Percentiles rank a stretch among this genome's conserved stretches.
Evolutionary conservation across 2,797 vertebrate species (phyloP).

Genomic region (Sebastes diaconus): DNA sequence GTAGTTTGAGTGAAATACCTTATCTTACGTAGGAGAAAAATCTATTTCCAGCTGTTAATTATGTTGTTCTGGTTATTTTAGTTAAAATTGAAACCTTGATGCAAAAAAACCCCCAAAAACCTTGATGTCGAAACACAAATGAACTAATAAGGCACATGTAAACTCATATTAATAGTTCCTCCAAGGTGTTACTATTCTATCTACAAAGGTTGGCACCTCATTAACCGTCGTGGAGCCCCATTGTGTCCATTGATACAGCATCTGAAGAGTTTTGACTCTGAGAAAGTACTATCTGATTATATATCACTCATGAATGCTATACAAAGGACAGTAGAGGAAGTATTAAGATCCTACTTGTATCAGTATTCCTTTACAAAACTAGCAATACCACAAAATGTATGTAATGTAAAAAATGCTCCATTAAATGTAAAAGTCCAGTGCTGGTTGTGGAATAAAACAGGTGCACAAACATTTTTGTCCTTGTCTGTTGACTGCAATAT

Average conservation of each 20-base stretch:
- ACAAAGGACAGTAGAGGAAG: neutral
- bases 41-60: neutral
- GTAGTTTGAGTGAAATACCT: neutral
- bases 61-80: neutral
- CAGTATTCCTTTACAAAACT: neutral
- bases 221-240: neutral
- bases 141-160: too few species aligned
- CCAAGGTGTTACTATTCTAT: neutral
- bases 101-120: rapidly evolving
- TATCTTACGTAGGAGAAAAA: neutral
- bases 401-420: too few species aligned
- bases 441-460: too few species aligned
- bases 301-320: neutral
- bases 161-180: neutral
- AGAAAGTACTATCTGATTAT: neutral
- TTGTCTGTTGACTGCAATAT: too few species aligned
- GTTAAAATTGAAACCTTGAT: neutral
- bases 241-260: neutral
- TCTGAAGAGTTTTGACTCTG: neutral
- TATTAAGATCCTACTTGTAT: neutral
- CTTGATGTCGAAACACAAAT: too few species aligned
- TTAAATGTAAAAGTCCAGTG: too few species aligned
- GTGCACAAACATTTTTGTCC: too few species aligned
- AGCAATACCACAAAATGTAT: neutral
- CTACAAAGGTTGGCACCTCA: neutral